Evolutionary conservation across 2,888 invertebrate species (phyloP).

Genomic region (Drosophila greeni): DNA sequence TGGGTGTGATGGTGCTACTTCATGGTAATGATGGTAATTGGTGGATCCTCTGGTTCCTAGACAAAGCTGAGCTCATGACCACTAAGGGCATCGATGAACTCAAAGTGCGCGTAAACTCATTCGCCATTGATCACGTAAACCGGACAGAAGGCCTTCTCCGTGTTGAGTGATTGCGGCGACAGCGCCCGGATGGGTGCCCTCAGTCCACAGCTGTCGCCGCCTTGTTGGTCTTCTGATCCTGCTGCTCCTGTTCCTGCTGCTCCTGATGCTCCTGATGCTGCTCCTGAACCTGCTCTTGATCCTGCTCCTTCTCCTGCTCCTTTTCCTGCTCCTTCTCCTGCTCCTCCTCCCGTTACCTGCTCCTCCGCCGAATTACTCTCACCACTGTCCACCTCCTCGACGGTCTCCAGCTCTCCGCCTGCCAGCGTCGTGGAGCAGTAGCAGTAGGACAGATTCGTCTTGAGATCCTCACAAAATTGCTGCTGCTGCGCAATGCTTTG

Average conservation of each 20-base stretch:
- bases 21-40: constrained; percentile 34
- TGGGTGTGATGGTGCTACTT: constrained; percentile 40
- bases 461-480: constrained; percentile 77
- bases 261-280: neutral
- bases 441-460: constrained; percentile 76
- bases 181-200: constrained; percentile 54
- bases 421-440: constrained; percentile 77
- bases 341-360: constrained; percentile 4
- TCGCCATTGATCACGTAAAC: constrained; percentile 76
- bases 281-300: neutral
- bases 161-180: constrained; percentile 70
- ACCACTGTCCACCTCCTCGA: constrained; percentile 74
- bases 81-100: constrained; percentile 76
- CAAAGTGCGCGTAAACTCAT: constrained; percentile 77
- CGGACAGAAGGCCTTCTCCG: constrained; percentile 75
- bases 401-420: constrained; percentile 74
- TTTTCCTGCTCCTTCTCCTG: neutral
- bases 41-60: constrained; percentile 41
- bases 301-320: neutral
- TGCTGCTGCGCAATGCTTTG: constrained; percentile 78
- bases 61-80: constrained; percentile 75
- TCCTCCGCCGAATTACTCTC: constrained; percentile 24
- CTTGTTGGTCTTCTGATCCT: constrained; percentile 45
- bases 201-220: constrained; percentile 58
- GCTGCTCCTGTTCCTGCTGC: constrained; percentile 2